phyloP scores from a whole-genome alignment of 2,797 vertebrate genomes.

The Percopsis omiscomaycus region DNA sequence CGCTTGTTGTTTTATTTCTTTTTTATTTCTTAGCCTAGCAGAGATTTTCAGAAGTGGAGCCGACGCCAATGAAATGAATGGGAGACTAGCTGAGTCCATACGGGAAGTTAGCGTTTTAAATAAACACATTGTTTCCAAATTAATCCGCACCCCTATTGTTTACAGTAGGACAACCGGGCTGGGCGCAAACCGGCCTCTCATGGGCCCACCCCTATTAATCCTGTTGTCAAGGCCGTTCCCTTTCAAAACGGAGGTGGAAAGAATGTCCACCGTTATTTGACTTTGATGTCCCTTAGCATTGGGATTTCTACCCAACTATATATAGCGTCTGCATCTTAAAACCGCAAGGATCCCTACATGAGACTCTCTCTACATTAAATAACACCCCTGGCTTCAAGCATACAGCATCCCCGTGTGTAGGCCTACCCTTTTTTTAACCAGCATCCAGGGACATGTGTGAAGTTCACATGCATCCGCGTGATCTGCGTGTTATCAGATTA shows the following conservation, averaged over 20 bases:
- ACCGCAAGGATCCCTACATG: too few species aligned
- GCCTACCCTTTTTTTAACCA: constrained; percentile 29
- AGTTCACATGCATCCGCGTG: constrained; percentile 51
- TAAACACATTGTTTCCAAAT: constrained; percentile 87
- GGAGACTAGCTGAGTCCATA: constrained; percentile 78
- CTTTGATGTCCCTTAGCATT: constrained; percentile 56
- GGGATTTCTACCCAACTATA: constrained; percentile 16
- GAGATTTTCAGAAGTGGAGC: constrained; percentile 77
- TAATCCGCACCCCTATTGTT: constrained; percentile 85
- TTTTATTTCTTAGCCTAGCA: constrained; percentile 70
- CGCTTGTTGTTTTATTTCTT: constrained; percentile 37
- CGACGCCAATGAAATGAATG: constrained; percentile 81
- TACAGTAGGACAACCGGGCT: constrained; percentile 76
- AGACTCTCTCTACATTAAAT: too few species aligned
- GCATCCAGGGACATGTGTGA: constrained; percentile 47
- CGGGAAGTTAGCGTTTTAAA: constrained; percentile 83
- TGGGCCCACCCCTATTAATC: constrained; percentile 57
- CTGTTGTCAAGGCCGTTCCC: constrained; percentile 65
- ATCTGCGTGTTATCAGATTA: constrained; percentile 68
- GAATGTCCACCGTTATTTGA: constrained; percentile 32
- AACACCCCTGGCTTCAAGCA: neutral
- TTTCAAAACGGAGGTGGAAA: constrained; percentile 57
- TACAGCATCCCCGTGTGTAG: neutral
- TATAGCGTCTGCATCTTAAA: too few species aligned
- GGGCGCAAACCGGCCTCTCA: constrained; percentile 68